Base-by-base conservation (phyloP, 2,888 invertebrate species). In the Lasioglossum lativentre region DNA sequence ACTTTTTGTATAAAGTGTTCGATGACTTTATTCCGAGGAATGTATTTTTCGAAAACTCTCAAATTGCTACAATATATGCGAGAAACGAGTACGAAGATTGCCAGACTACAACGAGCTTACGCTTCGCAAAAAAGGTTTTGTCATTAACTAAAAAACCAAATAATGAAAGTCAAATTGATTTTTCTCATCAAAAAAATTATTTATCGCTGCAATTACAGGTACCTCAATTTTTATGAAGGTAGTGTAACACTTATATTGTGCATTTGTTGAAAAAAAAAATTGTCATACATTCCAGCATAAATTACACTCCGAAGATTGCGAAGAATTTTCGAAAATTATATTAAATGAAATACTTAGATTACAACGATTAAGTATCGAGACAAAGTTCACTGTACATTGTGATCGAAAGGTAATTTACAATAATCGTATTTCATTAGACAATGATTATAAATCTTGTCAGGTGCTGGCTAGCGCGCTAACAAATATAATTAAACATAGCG, bases 401-500 rank as follows among this genome's bases (percentile, higher is more conserved):
- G 81, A 83, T 14, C 38, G 75, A 10, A 47, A 85, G 38, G 72
- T 90, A 12, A 73, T 92, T 34, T 91, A 91, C n/a, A 89, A 88
- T 42, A 92, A 91, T 85, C 81, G 82, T 12, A 82, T 88, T 8
- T 70, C 75, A 40, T 63, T 91, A 40, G 89, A 91, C 45, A 74
- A 91, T 0, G 86, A 88, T 72, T 88, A 83, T 12, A 83, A 85
- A 45, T 86, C 86, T 5, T 93, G 93, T 71, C 82, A 79, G 66
- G 73, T 90, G 5, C 63, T 93, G 19, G 89, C 86, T 40, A 70
- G 45, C 10, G 83, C 92, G 5, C 86, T 94, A 56, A 83, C 82
- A 27, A 85, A 78, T 23, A 78, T 94, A 23, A 81, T 94, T 19
- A 85, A 85, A 72, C 90, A 92, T 40, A 93, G 93, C 79, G 40